A percentile compares a stretch with the other conserved stretches of the same genome.
phyloP scores from a whole-genome alignment of 2,797 vertebrate genomes.

The Danionella dracula region DNA sequence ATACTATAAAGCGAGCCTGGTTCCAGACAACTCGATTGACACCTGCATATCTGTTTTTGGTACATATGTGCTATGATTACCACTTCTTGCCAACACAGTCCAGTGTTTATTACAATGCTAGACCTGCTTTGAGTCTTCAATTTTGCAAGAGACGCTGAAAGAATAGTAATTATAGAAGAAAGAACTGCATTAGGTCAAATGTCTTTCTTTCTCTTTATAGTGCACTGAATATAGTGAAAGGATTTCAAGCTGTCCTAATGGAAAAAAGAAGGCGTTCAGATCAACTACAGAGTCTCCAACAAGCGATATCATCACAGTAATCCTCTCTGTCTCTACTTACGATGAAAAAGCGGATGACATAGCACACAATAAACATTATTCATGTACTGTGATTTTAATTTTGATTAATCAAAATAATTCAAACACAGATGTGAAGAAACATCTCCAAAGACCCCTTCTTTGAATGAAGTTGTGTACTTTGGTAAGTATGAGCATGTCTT shows the following conservation, averaged over 20 bases:
- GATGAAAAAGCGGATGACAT: conserved; percentile 62
- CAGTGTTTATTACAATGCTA: neutral
- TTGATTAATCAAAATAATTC: conserved; percentile 3
- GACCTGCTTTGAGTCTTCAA: neutral
- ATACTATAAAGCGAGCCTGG: too few species aligned
- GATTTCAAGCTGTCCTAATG: conserved; percentile 21
- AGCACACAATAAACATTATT: neutral
- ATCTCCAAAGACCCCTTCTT: neutral
- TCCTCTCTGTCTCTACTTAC: conserved; percentile 49
- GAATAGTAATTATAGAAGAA: conserved; percentile 19
- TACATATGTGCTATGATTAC: neutral
- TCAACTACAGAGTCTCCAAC: conserved; percentile 31
- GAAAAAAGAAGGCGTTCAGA: conserved; percentile 11
- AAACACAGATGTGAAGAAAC: neutral
- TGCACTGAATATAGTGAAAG: conserved; percentile 28
- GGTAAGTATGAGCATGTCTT: neutral
- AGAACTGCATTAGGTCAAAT: conserved; percentile 20
- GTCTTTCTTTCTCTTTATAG: neutral
- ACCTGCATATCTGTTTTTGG: neutral
- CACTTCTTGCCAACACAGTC: neutral
- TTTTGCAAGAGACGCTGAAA: conserved; percentile 13
- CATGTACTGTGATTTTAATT: neutral
- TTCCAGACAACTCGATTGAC: too few species aligned
- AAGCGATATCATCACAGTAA: conserved; percentile 27
- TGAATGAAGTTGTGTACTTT: neutral